A percentile compares a stretch with the other conserved stretches of the same genome.
phyloP scores from a whole-genome alignment of 2,113 vertebrate species.

The Mohoua ochrocephala region DNA sequence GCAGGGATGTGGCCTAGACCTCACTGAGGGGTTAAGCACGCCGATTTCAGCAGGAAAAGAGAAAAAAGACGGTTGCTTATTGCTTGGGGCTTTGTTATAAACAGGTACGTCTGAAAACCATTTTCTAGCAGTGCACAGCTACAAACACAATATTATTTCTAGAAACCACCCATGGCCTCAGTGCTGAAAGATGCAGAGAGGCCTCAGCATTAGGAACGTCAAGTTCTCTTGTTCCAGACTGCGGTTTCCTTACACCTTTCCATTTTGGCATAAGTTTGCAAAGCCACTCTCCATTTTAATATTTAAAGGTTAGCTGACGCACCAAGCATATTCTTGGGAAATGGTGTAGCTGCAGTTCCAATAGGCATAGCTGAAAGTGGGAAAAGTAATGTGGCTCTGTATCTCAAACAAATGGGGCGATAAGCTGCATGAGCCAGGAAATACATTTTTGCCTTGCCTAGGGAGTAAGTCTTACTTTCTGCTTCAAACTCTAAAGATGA shows the following conservation, averaged over 20 bases:
- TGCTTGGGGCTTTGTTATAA: background rate
- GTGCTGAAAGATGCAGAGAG: slow-evolving; percentile 40
- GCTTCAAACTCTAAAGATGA: background rate
- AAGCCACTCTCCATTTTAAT: slow-evolving; percentile 56
- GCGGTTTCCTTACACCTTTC: slow-evolving; percentile 62
- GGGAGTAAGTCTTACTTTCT: slow-evolving; percentile 1
- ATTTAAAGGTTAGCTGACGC: slow-evolving; percentile 51
- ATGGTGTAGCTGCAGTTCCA: background rate
- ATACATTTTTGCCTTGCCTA: background rate
- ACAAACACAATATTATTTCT: slow-evolving; percentile 64
- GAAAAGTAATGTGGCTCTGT: background rate
- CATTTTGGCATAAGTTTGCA: slow-evolving; percentile 44
- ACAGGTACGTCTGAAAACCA: slow-evolving; percentile 7
- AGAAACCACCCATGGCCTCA: slow-evolving; percentile 57
- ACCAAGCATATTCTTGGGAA: slow-evolving; percentile 16
- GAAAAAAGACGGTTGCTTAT: background rate
- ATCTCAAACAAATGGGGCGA: slow-evolving; percentile 7
- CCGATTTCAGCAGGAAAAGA: background rate
- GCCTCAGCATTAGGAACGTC: slow-evolving; percentile 25
- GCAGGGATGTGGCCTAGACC: background rate
- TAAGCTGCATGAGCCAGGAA: slow-evolving; percentile 6
- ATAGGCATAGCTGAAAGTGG: background rate
- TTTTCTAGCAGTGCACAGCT: slow-evolving; percentile 3
- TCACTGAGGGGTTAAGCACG: background rate
- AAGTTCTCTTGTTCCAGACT: slow-evolving; percentile 39